These are phyloP conservation scores for Amphiprion ocellaris DNA, from an alignment of 2,113 vertebrate genomes.

Conservation along the genomic window DNA sequence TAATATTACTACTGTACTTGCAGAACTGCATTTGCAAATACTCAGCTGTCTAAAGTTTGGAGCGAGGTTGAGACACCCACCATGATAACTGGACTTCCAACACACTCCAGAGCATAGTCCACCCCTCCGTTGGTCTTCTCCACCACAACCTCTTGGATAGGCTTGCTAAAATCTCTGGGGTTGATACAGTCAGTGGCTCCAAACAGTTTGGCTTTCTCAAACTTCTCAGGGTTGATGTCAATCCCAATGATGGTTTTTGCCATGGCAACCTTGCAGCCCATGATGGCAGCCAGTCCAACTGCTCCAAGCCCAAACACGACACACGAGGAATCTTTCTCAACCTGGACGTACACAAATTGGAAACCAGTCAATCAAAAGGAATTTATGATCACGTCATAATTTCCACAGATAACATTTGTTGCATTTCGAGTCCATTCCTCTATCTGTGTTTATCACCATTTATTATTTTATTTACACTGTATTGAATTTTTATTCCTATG, in stretches of 20 bases:
- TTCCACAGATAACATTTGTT: too few species aligned
- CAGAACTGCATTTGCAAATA: neutral
- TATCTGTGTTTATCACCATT: too few species aligned
- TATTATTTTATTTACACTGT: too few species aligned
- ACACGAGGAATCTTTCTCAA: constrained; percentile 87
- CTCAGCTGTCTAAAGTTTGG: neutral
- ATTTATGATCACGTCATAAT: too few species aligned
- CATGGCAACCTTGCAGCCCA: constrained; percentile 54
- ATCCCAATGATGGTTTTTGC: constrained; percentile 67
- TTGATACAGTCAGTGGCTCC: constrained; percentile 90
- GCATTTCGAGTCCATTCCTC: too few species aligned
- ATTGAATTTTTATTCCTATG: neutral
- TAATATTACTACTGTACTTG: neutral
- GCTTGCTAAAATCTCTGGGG: constrained; percentile 81
- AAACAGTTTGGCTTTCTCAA: constrained; percentile 83
- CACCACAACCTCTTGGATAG: constrained; percentile 85
- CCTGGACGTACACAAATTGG: constrained; percentile 73
- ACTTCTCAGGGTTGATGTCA: constrained; percentile 87
- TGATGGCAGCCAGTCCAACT: constrained; percentile 86
- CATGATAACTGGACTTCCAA: constrained; percentile 84
- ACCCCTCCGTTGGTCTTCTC: constrained; percentile 86
- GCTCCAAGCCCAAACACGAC: constrained; percentile 89
- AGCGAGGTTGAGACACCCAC: constrained; percentile 67
- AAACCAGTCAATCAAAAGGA: too few species aligned
- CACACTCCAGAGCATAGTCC: constrained; percentile 90